Conservation (phyloP, 2,888 invertebrate genomes). For the Polyommatus iphigenia region DNA sequence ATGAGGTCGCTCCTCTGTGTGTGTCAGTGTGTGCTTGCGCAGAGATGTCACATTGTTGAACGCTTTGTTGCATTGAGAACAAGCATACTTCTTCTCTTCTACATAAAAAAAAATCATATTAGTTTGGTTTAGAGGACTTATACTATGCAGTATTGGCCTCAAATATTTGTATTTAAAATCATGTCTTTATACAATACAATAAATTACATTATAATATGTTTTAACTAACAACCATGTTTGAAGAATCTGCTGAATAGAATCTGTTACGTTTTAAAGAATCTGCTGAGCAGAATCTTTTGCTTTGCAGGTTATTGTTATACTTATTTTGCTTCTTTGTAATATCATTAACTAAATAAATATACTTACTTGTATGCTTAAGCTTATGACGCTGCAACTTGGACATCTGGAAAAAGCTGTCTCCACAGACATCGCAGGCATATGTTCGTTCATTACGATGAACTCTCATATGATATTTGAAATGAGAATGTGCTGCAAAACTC, state of each 20-base stretch:
- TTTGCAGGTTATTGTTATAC: too few relatives aligned
- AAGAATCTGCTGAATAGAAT: too few relatives aligned
- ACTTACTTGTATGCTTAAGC: constrained; percentile 78
- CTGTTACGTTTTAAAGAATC: too few relatives aligned
- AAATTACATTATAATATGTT: too few relatives aligned
- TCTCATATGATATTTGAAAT: constrained; percentile 86
- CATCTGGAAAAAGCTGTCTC: constrained; percentile 84
- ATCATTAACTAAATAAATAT: neutral
- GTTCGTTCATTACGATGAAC: constrained; percentile 83
- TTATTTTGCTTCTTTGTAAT: too few relatives aligned
- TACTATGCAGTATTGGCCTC: too few relatives aligned
- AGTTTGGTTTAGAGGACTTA: neutral
- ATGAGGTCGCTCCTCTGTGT: constrained; percentile 82
- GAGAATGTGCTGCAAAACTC: constrained; percentile 85
- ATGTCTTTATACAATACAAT: too few relatives aligned
- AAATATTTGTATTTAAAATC: too few relatives aligned
- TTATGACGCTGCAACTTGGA: constrained; percentile 86
- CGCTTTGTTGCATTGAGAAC: constrained; percentile 81
- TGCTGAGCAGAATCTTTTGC: too few relatives aligned
- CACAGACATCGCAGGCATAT: constrained; percentile 82
- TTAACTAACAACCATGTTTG: too few relatives aligned
- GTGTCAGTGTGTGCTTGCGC: constrained; percentile 81
- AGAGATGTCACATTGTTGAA: constrained; percentile 81
- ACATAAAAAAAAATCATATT: constrained; percentile 18
- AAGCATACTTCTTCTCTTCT: constrained; percentile 78